Evolutionary conservation across 2,113 vertebrate genomes (phyloP).

Genomic region (Nematolebias whitei): DNA sequence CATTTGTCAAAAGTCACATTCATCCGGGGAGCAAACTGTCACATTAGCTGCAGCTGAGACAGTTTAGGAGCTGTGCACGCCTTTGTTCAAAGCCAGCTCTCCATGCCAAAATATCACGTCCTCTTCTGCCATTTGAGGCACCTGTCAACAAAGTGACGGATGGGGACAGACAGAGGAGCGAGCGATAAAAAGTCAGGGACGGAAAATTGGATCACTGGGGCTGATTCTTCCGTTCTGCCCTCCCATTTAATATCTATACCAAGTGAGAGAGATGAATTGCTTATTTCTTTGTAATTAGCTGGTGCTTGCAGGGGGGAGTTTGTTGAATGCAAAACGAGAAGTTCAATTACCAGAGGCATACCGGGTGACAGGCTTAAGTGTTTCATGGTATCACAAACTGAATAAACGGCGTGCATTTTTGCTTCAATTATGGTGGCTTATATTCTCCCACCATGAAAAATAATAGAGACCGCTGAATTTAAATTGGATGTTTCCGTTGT

Average conservation of each 20-base stretch:
- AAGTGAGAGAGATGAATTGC: slow-evolving; percentile 57
- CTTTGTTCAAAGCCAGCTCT: slow-evolving; percentile 54
- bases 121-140: slow-evolving; percentile 51
- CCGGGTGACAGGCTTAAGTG: slow-evolving; percentile 59
- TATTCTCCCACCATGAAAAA: slow-evolving; percentile 53
- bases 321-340: slow-evolving; percentile 62
- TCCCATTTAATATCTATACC: slow-evolving; percentile 58
- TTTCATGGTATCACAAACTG: slow-evolving; percentile 59
- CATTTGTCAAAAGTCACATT: slow-evolving; percentile 76
- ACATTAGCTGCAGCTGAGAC: slow-evolving; percentile 65
- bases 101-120: slow-evolving; percentile 50
- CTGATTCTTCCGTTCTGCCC: slow-evolving; percentile 27
- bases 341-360: slow-evolving; percentile 67
- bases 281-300: slow-evolving; percentile 74
- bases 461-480: slow-evolving; percentile 54
- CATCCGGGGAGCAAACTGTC: slow-evolving; percentile 56
- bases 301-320: slow-evolving; percentile 45
- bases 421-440: slow-evolving; percentile 56
- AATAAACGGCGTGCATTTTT: slow-evolving; percentile 57
- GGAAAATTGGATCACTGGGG: slow-evolving; percentile 63
- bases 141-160: slow-evolving; percentile 65
- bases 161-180: slow-evolving; percentile 41
- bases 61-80: slow-evolving; percentile 46
- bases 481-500: slow-evolving; percentile 54
- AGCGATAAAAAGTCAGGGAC: slow-evolving; percentile 35